Conservation (phyloP, 2,797 vertebrate species). For the Aldrovandia affinis region DNA sequence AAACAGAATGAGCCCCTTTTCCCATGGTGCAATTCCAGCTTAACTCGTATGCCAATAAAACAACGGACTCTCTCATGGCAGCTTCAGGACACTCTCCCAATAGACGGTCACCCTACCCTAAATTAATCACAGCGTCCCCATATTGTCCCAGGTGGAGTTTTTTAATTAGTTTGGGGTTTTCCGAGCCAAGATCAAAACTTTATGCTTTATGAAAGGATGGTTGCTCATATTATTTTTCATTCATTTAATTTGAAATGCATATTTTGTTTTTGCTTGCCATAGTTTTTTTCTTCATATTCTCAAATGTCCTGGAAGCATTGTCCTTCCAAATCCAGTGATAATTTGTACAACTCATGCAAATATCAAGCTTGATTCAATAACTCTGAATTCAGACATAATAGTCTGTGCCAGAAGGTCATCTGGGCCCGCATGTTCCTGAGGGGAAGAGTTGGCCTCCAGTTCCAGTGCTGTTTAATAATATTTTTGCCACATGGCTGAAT, state of each 20-base stretch:
- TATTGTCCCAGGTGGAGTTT: not conserved
- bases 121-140: slow-evolving; percentile 37
- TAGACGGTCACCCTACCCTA: slow-evolving; percentile 46
- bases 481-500: not conserved
- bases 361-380: slow-evolving; percentile 21
- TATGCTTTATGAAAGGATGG: slow-evolving; percentile 3
- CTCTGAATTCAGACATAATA: slow-evolving; percentile 13
- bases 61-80: slow-evolving; percentile 36
- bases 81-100: slow-evolving; percentile 27
- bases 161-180: slow-evolving; percentile 30
- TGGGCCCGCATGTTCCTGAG: slow-evolving; percentile 38
- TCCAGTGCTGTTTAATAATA: slow-evolving; percentile 37
- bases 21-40: slow-evolving; percentile 48
- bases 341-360: slow-evolving; percentile 21
- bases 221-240: slow-evolving; percentile 13
- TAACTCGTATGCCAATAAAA: slow-evolving; percentile 62
- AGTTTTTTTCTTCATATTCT: not conserved
- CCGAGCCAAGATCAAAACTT: no score
- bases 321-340: slow-evolving; percentile 21
- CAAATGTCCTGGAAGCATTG: slow-evolving; percentile 5
- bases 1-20: slow-evolving; percentile 58
- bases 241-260: not conserved
- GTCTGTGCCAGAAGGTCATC: not conserved
- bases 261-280: slow-evolving; percentile 8
- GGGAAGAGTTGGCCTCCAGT: slow-evolving; percentile 24